phyloP scores from a whole-genome alignment of 2,888 invertebrate species.

The Aphodius sticticus region DNA sequence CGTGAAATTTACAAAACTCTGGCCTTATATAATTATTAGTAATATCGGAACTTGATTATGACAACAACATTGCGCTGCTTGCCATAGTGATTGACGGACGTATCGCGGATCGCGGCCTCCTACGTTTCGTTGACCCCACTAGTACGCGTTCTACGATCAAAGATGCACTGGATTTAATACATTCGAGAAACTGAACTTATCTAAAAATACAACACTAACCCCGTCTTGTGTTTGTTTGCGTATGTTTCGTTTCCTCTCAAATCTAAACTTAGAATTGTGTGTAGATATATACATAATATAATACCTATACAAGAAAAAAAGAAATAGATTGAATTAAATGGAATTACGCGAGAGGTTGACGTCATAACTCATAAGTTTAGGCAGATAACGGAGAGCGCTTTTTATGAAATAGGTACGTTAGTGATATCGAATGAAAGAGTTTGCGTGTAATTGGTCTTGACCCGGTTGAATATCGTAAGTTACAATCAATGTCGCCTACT shows the following conservation, averaged over 20 bases:
- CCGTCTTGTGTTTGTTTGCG: not conserved
- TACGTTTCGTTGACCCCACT: not conserved
- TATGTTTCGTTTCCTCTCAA: not conserved
- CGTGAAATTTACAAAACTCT: constrained; percentile 18
- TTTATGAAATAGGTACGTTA: not conserved
- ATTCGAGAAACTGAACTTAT: not conserved
- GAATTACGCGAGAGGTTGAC: not conserved
- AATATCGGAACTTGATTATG: not conserved
- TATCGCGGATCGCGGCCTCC: not conserved
- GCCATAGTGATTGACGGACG: constrained; percentile 4
- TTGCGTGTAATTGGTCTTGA: not conserved
- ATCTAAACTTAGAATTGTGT: not conserved
- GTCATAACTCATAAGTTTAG: not conserved
- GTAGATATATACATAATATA: not conserved
- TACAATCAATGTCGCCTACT: not conserved
- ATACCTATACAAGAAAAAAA: not conserved
- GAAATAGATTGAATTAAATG: not conserved
- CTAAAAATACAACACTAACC: not conserved
- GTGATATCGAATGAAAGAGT: not conserved
- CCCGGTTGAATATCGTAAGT: not conserved
- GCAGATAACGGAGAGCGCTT: not conserved
- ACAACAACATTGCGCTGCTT: not conserved
- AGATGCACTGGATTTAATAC: not conserved
- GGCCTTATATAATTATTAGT: not conserved
- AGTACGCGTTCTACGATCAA: not conserved